Conservation (phyloP, 2,888 invertebrate genomes). For the Phymatocera aterrima region DNA sequence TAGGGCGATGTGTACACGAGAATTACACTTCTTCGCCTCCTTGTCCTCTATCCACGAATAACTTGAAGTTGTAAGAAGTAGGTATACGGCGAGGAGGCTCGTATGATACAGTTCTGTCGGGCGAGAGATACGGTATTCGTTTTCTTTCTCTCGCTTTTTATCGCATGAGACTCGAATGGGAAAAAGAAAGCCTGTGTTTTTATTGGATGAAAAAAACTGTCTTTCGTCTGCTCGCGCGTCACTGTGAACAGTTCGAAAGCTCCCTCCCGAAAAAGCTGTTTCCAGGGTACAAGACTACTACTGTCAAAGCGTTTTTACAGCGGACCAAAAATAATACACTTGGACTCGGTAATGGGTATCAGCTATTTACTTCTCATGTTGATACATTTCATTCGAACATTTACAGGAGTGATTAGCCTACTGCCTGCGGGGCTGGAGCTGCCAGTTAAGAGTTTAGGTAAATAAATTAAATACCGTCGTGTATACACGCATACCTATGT, state of each 20-base stretch:
- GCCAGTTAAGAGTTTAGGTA: constrained; percentile 17
- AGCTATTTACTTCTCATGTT: background rate
- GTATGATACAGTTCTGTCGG: too few species aligned
- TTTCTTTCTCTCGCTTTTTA: too few species aligned
- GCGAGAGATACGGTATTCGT: too few species aligned
- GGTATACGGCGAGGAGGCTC: background rate
- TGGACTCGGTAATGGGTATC: background rate
- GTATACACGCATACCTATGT: background rate
- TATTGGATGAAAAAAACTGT: too few species aligned
- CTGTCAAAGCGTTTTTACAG: background rate
- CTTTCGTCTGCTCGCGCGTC: too few species aligned
- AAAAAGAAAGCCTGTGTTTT: too few species aligned
- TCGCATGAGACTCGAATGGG: too few species aligned
- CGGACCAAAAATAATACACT: background rate
- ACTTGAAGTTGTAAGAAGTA: background rate
- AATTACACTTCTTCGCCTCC: background rate
- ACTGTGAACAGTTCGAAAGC: background rate
- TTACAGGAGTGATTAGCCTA: constrained; percentile 7
- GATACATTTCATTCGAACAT: constrained; percentile 8
- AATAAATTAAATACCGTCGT: constrained; percentile 24
- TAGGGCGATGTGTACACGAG: background rate
- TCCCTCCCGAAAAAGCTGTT: background rate
- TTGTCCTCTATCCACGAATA: background rate
- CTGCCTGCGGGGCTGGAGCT: background rate
- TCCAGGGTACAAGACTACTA: background rate